Evolutionary conservation across 2,113 vertebrate species (phyloP), one percentile per base, ranked within the genome.

Genomic region (Sylvicapra grimmia): DNA sequence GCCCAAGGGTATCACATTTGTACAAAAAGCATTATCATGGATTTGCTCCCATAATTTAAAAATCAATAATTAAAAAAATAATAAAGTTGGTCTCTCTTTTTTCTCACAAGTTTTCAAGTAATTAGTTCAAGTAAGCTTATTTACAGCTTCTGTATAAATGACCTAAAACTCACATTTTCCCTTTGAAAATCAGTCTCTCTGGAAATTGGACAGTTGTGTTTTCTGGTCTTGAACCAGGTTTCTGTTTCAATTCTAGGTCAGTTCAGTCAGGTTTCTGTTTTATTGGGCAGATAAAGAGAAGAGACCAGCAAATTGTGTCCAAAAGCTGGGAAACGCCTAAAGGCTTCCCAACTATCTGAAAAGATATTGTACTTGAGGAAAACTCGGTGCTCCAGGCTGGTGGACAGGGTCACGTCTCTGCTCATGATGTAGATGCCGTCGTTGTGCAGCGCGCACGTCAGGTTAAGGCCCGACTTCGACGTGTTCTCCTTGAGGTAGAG

Each of bases 291-390:
- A 98, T 99, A 99, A 84, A 99, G 98, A 23, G 99, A 99, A 80
- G 99, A 99, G 56, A 99, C 99, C 97, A 99, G 98, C 98, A 99
- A 99, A 98, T 99, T 99, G 96, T 99, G 99, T 54, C 99, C 99
- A 94, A 99, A 99, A 63, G 99, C 98, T 0, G 99, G 99, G 97
- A 99, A 99, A 82, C 99, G 99, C 6, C 99, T 98, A 49, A 99
- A 99, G 4, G 99, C 98, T 96, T 99, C 99, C 99, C 99, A 99
- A 54, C 98, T 99, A 9, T 99, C 99, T 0, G 99, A 98, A 90
- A 99, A 99, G 95, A 99, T 99, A 96, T 99, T 99, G 96, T 99
- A 99, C 96, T 99, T 99, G 40, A 99, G 99, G 91, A 99, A 99
- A 75, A 99, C 99, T 0, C 99, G 99, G 94, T 99, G 99, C 95